Base-by-base conservation (phyloP, 2,888 invertebrate genomes). In the Scaptodrosophila latifasciaeformis region DNA sequence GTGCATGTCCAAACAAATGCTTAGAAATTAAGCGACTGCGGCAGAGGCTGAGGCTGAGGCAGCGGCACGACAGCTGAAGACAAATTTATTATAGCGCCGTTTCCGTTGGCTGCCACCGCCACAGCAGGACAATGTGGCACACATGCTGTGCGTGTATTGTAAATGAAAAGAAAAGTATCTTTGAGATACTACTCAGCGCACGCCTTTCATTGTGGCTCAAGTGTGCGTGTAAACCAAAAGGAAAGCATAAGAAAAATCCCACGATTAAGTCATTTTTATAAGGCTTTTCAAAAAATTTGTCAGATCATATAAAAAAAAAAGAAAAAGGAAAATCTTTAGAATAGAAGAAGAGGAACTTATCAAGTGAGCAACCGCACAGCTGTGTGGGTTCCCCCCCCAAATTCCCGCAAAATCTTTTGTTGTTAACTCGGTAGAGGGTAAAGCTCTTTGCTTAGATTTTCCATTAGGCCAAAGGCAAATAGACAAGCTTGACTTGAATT, bases 401-500 rank as follows among this genome's bases (percentile, higher is more conserved):
- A 35, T 15, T n/a, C n/a, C 24, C 24, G 24, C 7, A 24, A 7
- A 24, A 30, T n/a, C 10, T n/a, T 24, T 24, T 24, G 24, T 24
- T n/a, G n/a, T n/a, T n/a, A n/a, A n/a, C n/a, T n/a, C n/a, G n/a
- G n/a, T n/a, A n/a, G n/a, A n/a, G n/a, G n/a, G n/a, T n/a, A n/a
- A n/a, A n/a, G n/a, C n/a, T n/a, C n/a, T n/a, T n/a, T n/a, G n/a
- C n/a, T n/a, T n/a, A n/a, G n/a, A n/a, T n/a, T 58, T 71, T 75
- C 75, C 72, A 72, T 72, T 72, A 72, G 72, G 61, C 66, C 55
- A 66, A 66, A 59, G 15, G 70, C 68, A 75, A 72, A 72, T 62
- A 75, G 72, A 75, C 75, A 75, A 70, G 72, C 75, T 74, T 74
- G 72, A 74, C 72, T 74, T 74, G 75, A 64, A 70, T 74, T 72